These are phyloP conservation scores for Euclidia mi DNA, from an alignment of 2,888 invertebrate genomes.

Conservation along the genomic window DNA sequence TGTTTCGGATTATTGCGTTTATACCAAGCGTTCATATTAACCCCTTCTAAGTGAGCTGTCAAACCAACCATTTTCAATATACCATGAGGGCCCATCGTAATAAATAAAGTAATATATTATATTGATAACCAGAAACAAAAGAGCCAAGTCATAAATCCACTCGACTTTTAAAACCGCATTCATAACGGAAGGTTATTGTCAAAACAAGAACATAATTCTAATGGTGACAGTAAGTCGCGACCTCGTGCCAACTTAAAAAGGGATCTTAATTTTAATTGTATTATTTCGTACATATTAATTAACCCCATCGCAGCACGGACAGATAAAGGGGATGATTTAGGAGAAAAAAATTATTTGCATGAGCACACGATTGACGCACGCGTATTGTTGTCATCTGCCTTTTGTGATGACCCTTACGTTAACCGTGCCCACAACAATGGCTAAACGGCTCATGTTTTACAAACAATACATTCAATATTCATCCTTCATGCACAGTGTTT, in stretches of 20 bases:
- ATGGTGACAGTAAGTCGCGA: slow-evolving; percentile 87
- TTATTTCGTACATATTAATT: slow-evolving; percentile 89
- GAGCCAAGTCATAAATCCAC: slow-evolving; percentile 79
- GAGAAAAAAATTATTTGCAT: slow-evolving; percentile 89
- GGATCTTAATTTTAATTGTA: slow-evolving; percentile 86
- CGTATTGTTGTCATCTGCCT: slow-evolving; percentile 88
- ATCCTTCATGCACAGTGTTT: slow-evolving; percentile 66
- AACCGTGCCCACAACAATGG: slow-evolving; percentile 70
- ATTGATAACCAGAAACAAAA: slow-evolving; percentile 84
- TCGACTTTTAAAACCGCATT: slow-evolving; percentile 78
- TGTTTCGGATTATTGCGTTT: slow-evolving; percentile 88
- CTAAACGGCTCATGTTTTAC: slow-evolving; percentile 66
- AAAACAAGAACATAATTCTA: slow-evolving; percentile 85
- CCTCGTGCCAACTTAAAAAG: slow-evolving; percentile 85
- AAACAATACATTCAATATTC: slow-evolving; percentile 63
- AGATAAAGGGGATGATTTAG: slow-evolving; percentile 88
- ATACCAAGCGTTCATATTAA: slow-evolving; percentile 88
- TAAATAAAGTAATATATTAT: slow-evolving; percentile 74
- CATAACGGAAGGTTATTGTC: slow-evolving; percentile 79
- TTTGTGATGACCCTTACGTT: slow-evolving; percentile 90
- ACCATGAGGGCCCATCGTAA: slow-evolving; percentile 75
- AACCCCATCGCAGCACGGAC: slow-evolving; percentile 85
- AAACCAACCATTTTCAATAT: slow-evolving; percentile 81
- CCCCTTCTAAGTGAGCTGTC: slow-evolving; percentile 88
- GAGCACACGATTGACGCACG: slow-evolving; percentile 89